phyloP scores from a whole-genome alignment of 2,888 invertebrate genomes.

The Nomada ferruginata region DNA sequence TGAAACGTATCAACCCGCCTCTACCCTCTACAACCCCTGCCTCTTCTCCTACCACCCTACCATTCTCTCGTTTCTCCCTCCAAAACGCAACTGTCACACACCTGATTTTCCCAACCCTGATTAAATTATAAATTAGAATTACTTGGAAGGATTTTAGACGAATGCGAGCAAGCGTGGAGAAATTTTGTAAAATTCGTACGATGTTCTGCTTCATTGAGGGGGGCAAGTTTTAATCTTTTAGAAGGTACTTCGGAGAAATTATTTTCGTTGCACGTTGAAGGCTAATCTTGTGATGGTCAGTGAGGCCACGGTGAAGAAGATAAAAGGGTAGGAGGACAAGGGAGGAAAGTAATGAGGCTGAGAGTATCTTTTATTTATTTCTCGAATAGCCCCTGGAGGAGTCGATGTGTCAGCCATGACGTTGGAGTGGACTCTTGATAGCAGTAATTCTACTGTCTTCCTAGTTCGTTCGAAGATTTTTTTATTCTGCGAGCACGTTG shows the following conservation, averaged over 20 bases:
- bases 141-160: too few relatives aligned
- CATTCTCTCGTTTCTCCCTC: slow-evolving; percentile 28
- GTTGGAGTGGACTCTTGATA: not conserved
- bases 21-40: slow-evolving; percentile 31
- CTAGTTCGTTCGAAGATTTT: not conserved
- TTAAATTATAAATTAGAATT: too few relatives aligned
- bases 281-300: slow-evolving; percentile 24
- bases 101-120: too few relatives aligned
- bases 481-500: not conserved
- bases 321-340: not conserved
- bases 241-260: slow-evolving; percentile 31
- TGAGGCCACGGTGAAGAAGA: too few relatives aligned
- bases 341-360: slow-evolving; percentile 14
- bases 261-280: not conserved
- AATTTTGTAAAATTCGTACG: too few relatives aligned
- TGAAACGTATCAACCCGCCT: slow-evolving; percentile 71
- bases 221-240: slow-evolving; percentile 3
- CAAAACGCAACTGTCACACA: too few relatives aligned
- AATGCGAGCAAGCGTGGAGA: too few relatives aligned
- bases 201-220: too few relatives aligned
- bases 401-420: not conserved
- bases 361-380: slow-evolving; percentile 14
- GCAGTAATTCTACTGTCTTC: not conserved
- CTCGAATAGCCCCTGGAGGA: not conserved
- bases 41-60: slow-evolving; percentile 45